Evolutionary conservation across 2,888 invertebrate species (phyloP), one percentile per base, ranked within the genome.

Genomic region (Apodemia zela): DNA sequence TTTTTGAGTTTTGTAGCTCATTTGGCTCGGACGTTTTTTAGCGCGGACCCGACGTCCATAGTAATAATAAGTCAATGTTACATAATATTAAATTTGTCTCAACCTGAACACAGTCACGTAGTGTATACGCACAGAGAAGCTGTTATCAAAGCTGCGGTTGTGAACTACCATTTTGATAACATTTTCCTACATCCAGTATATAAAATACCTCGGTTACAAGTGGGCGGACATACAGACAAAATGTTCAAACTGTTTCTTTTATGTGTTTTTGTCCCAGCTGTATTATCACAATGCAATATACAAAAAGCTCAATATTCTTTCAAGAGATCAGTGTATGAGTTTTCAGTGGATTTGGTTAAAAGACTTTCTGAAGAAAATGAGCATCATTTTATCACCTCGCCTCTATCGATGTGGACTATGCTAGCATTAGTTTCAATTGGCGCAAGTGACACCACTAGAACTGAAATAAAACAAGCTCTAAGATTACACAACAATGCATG

Each of bases 371-470:
- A 77, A 47, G 86, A 88, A 17, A 83, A 81, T 0, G 88, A 89
- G 0, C 79, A 81, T 25, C 90, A 90, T 61, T 90, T 89, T 69
- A 74, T 88, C 0, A 69, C 81, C 0, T 88, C 89, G 0, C 80
- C 85, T 0, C 67, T 89, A 0, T 89, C 89, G 0, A 75, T 82
- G 21, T 89, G 90, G 90, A 75, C 80, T 0, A 69, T 91, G 5
- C 69, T 91, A 2, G 72, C 89, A 0, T 72, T 79, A 0, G 65
- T 84, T 0, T 82, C 87, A 0, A 72, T 85, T 1, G 89, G 87
- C 0, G 88, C 90, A 0, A 67, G 74, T 0, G 82, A 77, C 0
- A 69, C 71, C 0, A 86, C 89, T 0, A 65, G 84, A 0, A 49
- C 68, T 0, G 86, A 90, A 71, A 72, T 90, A 21, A 70, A 72